Percentiles rank a stretch among this genome's conserved stretches.
Evolutionary conservation across 2,797 vertebrate genomes (phyloP).

Genomic region (Enteromius afrohamiltoni): DNA sequence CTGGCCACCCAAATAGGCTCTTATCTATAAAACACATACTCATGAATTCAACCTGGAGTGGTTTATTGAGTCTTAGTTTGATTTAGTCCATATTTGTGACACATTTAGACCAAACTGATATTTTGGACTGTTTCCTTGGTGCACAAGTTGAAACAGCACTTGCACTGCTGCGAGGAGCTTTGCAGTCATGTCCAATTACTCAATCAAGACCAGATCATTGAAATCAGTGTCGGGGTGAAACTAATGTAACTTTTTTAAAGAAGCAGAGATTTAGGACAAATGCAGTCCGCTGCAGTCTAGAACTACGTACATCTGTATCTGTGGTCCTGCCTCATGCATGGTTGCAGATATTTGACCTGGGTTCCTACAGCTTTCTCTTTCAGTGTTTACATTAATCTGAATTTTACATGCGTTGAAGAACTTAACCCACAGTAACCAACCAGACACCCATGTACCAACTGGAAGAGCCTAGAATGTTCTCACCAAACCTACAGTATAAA

Average conservation of each 20-base stretch:
- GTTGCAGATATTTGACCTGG: background rate
- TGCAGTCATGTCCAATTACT: background rate
- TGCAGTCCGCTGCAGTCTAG: background rate
- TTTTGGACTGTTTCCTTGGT: background rate
- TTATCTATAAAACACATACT: background rate
- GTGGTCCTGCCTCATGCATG: background rate
- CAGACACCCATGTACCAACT: background rate
- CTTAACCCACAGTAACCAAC: slow-evolving; percentile 1
- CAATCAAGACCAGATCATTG: slow-evolving; percentile 5
- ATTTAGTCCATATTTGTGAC: background rate
- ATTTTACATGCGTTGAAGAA: background rate
- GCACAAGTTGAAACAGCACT: background rate
- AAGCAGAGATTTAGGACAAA: background rate
- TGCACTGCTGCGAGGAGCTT: background rate
- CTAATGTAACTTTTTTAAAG: background rate
- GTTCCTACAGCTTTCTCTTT: background rate
- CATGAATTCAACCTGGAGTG: background rate
- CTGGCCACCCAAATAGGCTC: background rate
- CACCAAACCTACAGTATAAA: slow-evolving; percentile 13
- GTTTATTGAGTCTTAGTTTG: background rate
- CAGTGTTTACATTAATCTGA: slow-evolving; percentile 23
- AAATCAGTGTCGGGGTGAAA: background rate
- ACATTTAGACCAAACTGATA: background rate
- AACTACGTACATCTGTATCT: background rate
- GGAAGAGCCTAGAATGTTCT: background rate